A percentile compares a stretch with the other conserved stretches of the same genome.
phyloP scores from a whole-genome alignment of 2,797 vertebrate genomes.

The Mycteria americana region DNA sequence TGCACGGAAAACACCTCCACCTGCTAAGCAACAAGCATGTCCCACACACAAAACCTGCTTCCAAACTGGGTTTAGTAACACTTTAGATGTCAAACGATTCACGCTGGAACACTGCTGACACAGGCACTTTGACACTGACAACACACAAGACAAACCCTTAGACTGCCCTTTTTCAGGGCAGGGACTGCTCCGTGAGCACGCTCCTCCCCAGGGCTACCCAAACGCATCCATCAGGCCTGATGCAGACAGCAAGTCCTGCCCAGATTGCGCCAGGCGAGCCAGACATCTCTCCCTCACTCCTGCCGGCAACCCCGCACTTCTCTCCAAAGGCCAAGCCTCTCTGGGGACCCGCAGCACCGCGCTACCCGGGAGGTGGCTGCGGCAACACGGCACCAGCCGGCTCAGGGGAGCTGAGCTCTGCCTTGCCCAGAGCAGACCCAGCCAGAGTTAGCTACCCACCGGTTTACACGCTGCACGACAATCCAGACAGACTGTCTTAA shows the following conservation, averaged over 20 bases:
- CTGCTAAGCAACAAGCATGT: background rate
- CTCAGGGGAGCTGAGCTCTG: background rate
- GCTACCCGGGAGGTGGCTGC: background rate
- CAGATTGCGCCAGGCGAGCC: background rate
- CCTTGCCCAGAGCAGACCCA: background rate
- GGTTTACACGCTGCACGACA: rapidly evolving
- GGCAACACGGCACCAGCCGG: rapidly evolving
- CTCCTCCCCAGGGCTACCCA: background rate
- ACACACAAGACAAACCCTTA: background rate
- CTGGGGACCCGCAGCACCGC: rapidly evolving
- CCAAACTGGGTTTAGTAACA: background rate
- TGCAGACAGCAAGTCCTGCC: background rate
- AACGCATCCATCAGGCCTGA: background rate
- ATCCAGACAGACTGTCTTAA: background rate
- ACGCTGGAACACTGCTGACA: background rate
- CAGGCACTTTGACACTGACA: background rate
- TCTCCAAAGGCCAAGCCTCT: background rate
- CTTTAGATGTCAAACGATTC: background rate
- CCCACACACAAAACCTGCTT: background rate
- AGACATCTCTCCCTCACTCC: background rate
- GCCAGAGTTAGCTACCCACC: background rate
- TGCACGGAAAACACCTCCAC: background rate
- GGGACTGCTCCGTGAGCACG: rapidly evolving
- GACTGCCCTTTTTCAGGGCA: background rate
- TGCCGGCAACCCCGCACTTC: background rate